Evolutionary conservation across 2,888 invertebrate genomes (phyloP).

Genomic region (Drosophila maculinotata): DNA sequence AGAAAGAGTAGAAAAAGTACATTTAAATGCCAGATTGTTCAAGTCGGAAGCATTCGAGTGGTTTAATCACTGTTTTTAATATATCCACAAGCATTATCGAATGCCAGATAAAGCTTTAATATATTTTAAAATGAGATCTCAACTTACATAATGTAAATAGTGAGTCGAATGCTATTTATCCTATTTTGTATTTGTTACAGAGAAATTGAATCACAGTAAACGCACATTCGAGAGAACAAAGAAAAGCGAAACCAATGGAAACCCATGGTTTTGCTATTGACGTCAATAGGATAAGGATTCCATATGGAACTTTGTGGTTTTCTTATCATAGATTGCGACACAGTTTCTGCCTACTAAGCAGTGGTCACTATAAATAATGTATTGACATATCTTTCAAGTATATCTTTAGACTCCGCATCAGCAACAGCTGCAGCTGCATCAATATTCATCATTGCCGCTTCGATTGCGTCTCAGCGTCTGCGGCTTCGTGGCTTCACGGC

Average conservation of each 20-base stretch:
- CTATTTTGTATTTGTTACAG: background rate
- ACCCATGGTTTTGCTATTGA: constrained; percentile 1
- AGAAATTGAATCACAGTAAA: constrained; percentile 4
- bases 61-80: constrained; percentile 1
- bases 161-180: background rate
- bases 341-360: constrained; percentile 40
- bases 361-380: constrained; percentile 31
- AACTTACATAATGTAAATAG: background rate
- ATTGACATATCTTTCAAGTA: constrained; percentile 32
- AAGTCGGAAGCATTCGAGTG: constrained; percentile 30
- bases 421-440: constrained; percentile 41
- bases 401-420: constrained; percentile 38
- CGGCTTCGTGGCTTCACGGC: constrained; percentile 10
- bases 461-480: constrained; percentile 18
- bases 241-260: background rate
- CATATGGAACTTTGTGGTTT: background rate
- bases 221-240: constrained; percentile 4
- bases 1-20: background rate
- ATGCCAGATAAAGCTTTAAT: background rate
- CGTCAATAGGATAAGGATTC: constrained; percentile 1
- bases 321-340: constrained; percentile 9
- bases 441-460: constrained; percentile 38
- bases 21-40: constrained; percentile 15
- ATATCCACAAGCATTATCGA: constrained; percentile 11
- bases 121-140: too few relatives aligned